Evolutionary conservation across 2,113 vertebrate species (phyloP), one percentile per base, ranked within the genome.

Genomic region (Uria lomvia): DNA sequence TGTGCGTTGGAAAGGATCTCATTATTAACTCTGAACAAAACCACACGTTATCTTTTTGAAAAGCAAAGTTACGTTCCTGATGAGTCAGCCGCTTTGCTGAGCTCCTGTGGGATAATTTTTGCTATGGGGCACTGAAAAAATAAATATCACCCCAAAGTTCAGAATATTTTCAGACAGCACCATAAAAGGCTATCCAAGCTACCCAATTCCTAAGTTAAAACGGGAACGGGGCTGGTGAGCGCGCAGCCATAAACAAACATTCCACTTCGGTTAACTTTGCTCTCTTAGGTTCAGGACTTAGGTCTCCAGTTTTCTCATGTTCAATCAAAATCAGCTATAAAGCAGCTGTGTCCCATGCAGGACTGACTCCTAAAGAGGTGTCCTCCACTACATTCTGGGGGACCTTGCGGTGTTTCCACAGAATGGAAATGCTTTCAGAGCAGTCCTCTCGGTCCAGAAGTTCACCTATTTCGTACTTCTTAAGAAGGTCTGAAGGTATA

Each of bases 181-280:
- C 96, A 97, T 97, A 97, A 97, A 97, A 97, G 96, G 96, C 71
- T 91, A 86, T 90, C n/a, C 60, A 91, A 94, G 40, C 84, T 81
- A 92, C 86, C 59, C 95, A 62, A 30, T 88, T 93, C 67, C 63
- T 92, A 95, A 94, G 66, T 95, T 95, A 96, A 91, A 65, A 93
- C 93, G 63, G 84, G 91, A 97, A 88, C 1, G 0, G 34, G 73
- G 36, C 83, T 89, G 75, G 63, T 75, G 84, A 93, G 38, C 5
- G 1, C 3, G 2, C 42, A 92, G 71, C 75, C 65, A 67, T 88
- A 94, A 94, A 95, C 90, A 96, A 94, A 93, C 95, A 95, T 96
- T 97, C 94, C 88, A 91, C 67, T 88, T 86, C 9, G 15, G 85
- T 78, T 94, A 97, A 96, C 66, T 95, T 93, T 89, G 84, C 72